phyloP scores from a whole-genome alignment of 2,888 invertebrate species.

The Trichogramma evanescens region DNA sequence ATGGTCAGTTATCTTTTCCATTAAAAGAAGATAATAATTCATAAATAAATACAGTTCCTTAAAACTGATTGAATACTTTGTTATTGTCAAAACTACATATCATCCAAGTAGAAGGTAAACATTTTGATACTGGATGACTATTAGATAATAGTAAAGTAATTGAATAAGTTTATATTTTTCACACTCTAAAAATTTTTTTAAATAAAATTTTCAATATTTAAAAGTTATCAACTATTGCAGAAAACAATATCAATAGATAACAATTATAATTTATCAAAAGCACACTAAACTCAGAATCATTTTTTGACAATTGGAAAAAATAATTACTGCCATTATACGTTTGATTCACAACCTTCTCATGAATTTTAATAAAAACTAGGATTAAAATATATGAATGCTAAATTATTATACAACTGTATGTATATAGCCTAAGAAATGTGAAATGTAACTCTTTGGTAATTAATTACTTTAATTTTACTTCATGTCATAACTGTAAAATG shows the following conservation, averaged over 20 bases:
- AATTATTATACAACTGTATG: neutral
- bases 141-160: too few species aligned
- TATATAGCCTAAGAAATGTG: too few species aligned
- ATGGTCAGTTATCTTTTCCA: too few species aligned
- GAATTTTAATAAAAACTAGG: neutral
- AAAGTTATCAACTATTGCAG: neutral
- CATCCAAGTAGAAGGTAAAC: too few species aligned
- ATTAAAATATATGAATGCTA: neutral
- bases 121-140: too few species aligned
- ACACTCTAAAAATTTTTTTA: too few species aligned
- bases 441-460: neutral
- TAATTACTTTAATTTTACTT: neutral
- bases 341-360: conserved; percentile 7
- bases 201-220: neutral
- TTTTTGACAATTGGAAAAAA: neutral
- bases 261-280: neutral
- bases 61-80: too few species aligned
- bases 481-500: neutral
- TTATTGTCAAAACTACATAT: too few species aligned
- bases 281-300: neutral
- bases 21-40: too few species aligned
- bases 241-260: neutral
- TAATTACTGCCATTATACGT: too few species aligned
- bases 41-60: neutral
- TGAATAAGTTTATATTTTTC: too few species aligned